Base-by-base conservation (phyloP, 1,140 invertebrate species). In the Colletes gigas region DNA sequence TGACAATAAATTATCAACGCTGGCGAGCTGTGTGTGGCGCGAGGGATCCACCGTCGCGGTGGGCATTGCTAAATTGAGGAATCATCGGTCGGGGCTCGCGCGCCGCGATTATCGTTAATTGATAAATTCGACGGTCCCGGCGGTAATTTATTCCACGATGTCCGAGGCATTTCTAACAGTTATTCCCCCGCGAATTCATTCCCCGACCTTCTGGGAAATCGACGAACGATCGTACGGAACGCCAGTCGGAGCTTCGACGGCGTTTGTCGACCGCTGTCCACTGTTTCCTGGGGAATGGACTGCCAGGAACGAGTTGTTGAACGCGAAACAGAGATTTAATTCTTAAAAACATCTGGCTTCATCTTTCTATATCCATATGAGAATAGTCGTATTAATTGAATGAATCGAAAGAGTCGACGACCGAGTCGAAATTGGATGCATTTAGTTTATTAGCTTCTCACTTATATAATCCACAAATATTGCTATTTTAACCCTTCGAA, bases 41-140 rank as follows among this genome's bases (percentile, higher is more conserved):
- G 67, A 57, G 6, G 47, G n/a, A 62, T 10, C 57, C 52, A 74
- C 74, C 75, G 67, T 78, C 71, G 75, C 62, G 78, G 66, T 84
- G 86, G 85, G 65, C 86, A 75, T 82, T 82, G 86, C 75, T 86
- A 87, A 86, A 87, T 87, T 87, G 86, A 87, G 84, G 86, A 87
- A 87, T 87, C 86, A 87, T 87, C 84, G 59, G 72, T 17, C 21
- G 67, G 14, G 62, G 62, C 60, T 82, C 76, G 72, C 50, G 70
- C 78, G 52, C 59, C 66, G 57, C 65, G 85, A 88, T 88, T 87
- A 87, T 87, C 85, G 82, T 76, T 88, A 88, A 88, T 88, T 88
- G 86, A 88, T 88, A 88, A 88, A 88, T 88, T 88, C 86, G 86
- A 87, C 74, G 83, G 78, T 14, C 41, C 62, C 39, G 66, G 21